Evolutionary conservation across 2,113 vertebrate genomes (phyloP).

Genomic region (Aix galericulata): DNA sequence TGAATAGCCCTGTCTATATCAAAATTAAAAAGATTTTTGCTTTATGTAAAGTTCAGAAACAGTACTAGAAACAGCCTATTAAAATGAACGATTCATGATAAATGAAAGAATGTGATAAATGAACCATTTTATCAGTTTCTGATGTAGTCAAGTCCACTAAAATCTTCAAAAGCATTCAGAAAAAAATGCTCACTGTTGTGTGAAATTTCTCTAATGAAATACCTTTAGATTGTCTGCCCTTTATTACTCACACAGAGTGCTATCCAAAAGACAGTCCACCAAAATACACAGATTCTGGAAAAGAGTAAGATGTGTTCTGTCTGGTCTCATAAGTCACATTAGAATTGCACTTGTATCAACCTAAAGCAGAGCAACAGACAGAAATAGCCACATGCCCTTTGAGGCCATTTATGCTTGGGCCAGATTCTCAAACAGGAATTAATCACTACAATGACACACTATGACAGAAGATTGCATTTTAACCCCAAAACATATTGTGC

Average conservation of each 20-base stretch:
- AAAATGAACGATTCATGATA: constrained; percentile 9
- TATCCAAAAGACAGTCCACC: neutral
- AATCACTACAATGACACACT: neutral
- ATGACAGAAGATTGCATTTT: neutral
- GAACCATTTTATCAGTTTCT: constrained; percentile 29
- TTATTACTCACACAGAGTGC: neutral
- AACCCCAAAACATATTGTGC: neutral
- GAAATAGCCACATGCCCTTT: neutral
- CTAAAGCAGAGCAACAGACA: neutral
- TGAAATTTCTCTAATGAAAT: constrained; percentile 14
- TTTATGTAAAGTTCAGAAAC: neutral
- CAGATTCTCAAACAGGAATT: neutral
- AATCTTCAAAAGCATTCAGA: constrained; percentile 16
- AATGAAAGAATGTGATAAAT: constrained; percentile 32
- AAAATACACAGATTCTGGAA: neutral
- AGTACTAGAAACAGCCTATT: neutral
- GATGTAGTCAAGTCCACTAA: neutral
- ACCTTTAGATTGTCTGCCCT: neutral
- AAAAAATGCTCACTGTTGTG: neutral
- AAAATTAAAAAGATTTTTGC: neutral
- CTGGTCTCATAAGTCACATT: neutral
- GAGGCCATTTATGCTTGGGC: neutral
- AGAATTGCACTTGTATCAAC: neutral
- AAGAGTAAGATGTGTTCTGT: neutral
- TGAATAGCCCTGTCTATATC: neutral